phyloP scores from a whole-genome alignment of 1,140 invertebrate species.

The Manduca sexta region DNA sequence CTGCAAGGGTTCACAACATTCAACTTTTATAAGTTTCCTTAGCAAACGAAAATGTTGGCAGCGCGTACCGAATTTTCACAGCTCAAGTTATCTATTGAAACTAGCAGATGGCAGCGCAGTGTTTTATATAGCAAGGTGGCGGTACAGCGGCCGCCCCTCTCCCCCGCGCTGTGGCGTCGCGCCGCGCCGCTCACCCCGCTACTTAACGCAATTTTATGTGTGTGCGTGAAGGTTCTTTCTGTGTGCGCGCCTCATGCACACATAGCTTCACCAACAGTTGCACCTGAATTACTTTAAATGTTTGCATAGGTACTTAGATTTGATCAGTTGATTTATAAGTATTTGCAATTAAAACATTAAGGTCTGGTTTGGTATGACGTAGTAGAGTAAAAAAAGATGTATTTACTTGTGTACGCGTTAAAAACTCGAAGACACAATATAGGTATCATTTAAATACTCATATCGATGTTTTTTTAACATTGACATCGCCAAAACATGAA shows the following conservation, averaged over 20 bases:
- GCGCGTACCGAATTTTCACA: slow-evolving; percentile 57
- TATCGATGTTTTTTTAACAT: too few relatives aligned
- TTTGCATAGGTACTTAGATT: slow-evolving; percentile 28
- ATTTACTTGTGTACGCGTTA: too few relatives aligned
- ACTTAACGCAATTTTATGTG: too few relatives aligned
- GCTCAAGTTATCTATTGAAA: slow-evolving; percentile 69
- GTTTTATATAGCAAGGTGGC: slow-evolving; percentile 59
- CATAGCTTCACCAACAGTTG: slow-evolving; percentile 18
- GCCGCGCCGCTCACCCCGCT: too few relatives aligned
- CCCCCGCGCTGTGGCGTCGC: too few relatives aligned
- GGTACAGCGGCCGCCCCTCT: slow-evolving; percentile 26
- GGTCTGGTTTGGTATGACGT: too few relatives aligned
- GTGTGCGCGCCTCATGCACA: slow-evolving; percentile 30
- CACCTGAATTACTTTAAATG: slow-evolving; percentile 35
- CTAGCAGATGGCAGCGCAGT: slow-evolving; percentile 68
- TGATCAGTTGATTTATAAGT: background rate
- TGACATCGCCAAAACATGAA: too few relatives aligned
- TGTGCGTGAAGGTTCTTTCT: slow-evolving; percentile 29
- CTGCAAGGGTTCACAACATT: slow-evolving; percentile 57
- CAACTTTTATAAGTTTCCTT: slow-evolving; percentile 38
- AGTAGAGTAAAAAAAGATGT: too few relatives aligned
- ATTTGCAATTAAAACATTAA: background rate
- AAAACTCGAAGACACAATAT: too few relatives aligned
- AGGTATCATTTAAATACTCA: too few relatives aligned
- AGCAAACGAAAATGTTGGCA: slow-evolving; percentile 57